Evolutionary conservation across 2,797 vertebrate species (phyloP), one percentile per base, ranked within the genome.

Genomic region (Macropus fuliginosus): DNA sequence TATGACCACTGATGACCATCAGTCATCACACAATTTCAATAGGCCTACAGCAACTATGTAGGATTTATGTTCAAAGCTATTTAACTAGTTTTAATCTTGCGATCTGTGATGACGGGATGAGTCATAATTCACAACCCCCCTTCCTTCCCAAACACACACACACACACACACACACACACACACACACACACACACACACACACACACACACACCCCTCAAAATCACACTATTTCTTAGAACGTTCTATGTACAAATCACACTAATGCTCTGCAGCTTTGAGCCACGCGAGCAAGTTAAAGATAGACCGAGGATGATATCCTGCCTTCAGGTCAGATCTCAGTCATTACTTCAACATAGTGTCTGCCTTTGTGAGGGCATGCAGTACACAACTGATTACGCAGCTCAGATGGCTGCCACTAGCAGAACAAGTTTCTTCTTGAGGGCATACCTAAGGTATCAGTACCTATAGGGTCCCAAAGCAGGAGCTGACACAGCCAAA

Each of bases 261-360:
- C 52, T 94, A 74, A n/a, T 92, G 34, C 91, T 34, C 55, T 93
- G 91, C 0, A 90, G 62, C 55, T 56, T 4, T 50, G 40, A 94
- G 3, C 56, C 16, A 55, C 0, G 4, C 5, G 50, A 94, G 74
- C 1, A 92, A 94, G 91, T 91, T 56, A 93, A 13, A 10, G 10
- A 1, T 56, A 3, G 14, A 50, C 1, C 46, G 5, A 50, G 24
- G 74, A 81, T 3, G 18, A 46, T 46, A 50, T 50, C 40, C 40
- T 27, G 40, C 40, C 40, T 87, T 50, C 34, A 40, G 62, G 62
- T 74, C 27, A 74, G 62, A 74, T 40, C 21, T 87, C 55, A 55
- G 0, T 55, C 90, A 87, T 57, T 90, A 81, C 92, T 94, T 92
- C 90, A 95, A 16, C 14, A 54, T 34, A 89, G 5, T 54, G 93